Percentiles rank a stretch among this genome's conserved stretches.
These are phyloP conservation scores for Morphnarchus princeps DNA, from an alignment of 2,113 vertebrate species.

Conservation along the genomic window DNA sequence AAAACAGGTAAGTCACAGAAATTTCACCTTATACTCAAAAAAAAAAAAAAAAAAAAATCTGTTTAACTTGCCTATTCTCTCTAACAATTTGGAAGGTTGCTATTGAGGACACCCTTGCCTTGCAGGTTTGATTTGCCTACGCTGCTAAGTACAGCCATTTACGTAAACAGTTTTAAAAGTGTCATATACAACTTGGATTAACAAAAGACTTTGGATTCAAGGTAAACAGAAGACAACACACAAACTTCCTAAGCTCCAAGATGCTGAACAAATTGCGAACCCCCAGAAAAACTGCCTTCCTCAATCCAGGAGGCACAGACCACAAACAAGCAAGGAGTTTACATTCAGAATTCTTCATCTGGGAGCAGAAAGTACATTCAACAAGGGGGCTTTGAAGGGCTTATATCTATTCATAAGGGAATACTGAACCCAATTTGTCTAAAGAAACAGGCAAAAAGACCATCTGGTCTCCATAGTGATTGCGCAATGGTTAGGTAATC, in stretches of 20 bases:
- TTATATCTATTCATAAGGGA: slow-evolving; percentile 30
- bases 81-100: background rate
- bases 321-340: slow-evolving; percentile 21
- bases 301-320: background rate
- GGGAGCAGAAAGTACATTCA: slow-evolving; percentile 35
- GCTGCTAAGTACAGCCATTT: background rate
- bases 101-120: background rate
- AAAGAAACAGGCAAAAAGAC: slow-evolving; percentile 53
- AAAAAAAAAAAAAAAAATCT: background rate
- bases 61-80: background rate
- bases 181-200: background rate
- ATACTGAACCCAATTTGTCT: background rate
- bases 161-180: background rate
- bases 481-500: slow-evolving; percentile 41
- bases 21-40: background rate
- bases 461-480: slow-evolving; percentile 61
- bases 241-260: background rate
- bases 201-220: background rate
- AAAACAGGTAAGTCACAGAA: background rate
- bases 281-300: background rate
- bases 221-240: background rate
- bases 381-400: slow-evolving; percentile 3
- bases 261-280: background rate
- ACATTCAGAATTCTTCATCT: slow-evolving; percentile 14
- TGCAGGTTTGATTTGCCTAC: background rate